phyloP scores from a whole-genome alignment of 2,888 invertebrate genomes.

The Adineta ricciae region DNA sequence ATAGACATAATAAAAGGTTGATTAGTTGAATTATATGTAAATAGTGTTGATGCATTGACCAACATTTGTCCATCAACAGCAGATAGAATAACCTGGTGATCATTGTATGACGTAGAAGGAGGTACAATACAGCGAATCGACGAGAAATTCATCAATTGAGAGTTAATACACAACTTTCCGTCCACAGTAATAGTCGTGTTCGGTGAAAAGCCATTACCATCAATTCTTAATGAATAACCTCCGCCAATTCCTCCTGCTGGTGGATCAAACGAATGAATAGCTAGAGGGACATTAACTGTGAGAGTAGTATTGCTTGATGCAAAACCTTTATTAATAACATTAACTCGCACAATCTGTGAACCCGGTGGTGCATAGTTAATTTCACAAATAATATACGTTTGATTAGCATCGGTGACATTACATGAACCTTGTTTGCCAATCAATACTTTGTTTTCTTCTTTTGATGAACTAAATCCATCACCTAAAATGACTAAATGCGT shows the following conservation, averaged over 20 bases:
- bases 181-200: background rate
- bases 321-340: conserved; percentile 12
- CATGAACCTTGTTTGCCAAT: conserved; percentile 22
- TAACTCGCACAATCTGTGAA: background rate
- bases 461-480: conserved; percentile 11
- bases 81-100: background rate
- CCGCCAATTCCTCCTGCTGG: background rate
- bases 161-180: background rate
- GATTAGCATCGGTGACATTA: background rate
- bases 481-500: background rate
- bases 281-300: background rate
- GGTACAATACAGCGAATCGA: conserved; percentile 21
- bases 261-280: background rate
- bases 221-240: conserved; percentile 23
- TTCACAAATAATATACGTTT: background rate
- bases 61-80: background rate
- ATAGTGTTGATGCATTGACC: background rate
- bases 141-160: background rate
- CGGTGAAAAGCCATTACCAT: conserved; percentile 19
- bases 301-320: background rate
- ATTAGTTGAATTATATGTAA: background rate
- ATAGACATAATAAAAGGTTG: background rate
- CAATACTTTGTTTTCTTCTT: background rate
- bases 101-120: background rate
- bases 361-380: conserved; percentile 22